These are phyloP conservation scores for Lycaena phlaeas DNA, from an alignment of 2,888 invertebrate species.

Conservation along the genomic window DNA sequence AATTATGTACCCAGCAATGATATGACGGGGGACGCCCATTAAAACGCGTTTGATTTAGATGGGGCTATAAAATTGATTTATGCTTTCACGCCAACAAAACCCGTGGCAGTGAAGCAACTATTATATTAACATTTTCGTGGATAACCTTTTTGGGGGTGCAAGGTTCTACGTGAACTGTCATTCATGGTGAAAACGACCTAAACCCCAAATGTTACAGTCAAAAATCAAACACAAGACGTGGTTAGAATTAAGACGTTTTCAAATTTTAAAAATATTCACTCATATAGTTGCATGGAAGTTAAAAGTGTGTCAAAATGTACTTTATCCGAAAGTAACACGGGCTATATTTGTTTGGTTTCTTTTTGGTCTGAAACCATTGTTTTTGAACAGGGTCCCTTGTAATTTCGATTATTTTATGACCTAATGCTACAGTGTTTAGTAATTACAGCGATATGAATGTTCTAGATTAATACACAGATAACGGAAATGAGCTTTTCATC, in stretches of 20 bases:
- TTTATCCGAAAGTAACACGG: slow-evolving; percentile 29
- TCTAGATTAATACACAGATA: slow-evolving; percentile 3
- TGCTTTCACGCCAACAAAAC: slow-evolving; percentile 73
- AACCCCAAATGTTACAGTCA: slow-evolving; percentile 12
- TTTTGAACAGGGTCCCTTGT: slow-evolving; percentile 64
- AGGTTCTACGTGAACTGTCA: slow-evolving; percentile 37
- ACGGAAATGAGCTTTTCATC: slow-evolving; percentile 1
- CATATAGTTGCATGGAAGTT: slow-evolving; percentile 54
- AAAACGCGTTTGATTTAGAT: slow-evolving; percentile 75
- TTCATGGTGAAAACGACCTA: slow-evolving; percentile 24
- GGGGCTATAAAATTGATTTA: slow-evolving; percentile 75
- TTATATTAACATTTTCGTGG: slow-evolving; percentile 74
- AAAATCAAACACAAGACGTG: slow-evolving; percentile 15
- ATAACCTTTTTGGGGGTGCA: slow-evolving; percentile 57
- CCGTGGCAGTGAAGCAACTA: slow-evolving; percentile 72
- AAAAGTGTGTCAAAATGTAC: slow-evolving; percentile 32
- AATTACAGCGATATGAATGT: neutral
- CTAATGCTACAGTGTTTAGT: slow-evolving; percentile 21
- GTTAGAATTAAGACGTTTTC: slow-evolving; percentile 57
- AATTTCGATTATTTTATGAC: slow-evolving; percentile 65
- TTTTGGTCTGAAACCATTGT: slow-evolving; percentile 47
- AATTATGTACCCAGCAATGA: slow-evolving; percentile 74
- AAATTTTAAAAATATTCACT: slow-evolving; percentile 56
- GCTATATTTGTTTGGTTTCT: slow-evolving; percentile 24
- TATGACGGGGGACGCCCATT: slow-evolving; percentile 75